A percentile compares a stretch with the other conserved stretches of the same genome.
Evolutionary conservation across 2,888 invertebrate species (phyloP).

Genomic region (Melinopterus prodromus): DNA sequence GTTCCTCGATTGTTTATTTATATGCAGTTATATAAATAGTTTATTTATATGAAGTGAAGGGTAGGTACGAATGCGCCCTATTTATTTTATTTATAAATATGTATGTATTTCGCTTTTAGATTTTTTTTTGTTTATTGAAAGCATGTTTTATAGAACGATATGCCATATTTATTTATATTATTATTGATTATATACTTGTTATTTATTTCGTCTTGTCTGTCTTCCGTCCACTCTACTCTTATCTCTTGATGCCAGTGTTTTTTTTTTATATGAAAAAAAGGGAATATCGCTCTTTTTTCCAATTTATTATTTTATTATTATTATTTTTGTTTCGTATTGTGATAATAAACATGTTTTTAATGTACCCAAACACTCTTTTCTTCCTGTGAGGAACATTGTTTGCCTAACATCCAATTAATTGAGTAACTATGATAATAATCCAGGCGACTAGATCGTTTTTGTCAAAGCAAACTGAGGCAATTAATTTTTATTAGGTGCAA

Average conservation of each 20-base stretch:
- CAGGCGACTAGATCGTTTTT: too few species aligned
- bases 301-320: slow-evolving; percentile 39
- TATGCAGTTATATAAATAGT: neutral
- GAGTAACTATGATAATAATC: neutral
- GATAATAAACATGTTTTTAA: slow-evolving; percentile 61
- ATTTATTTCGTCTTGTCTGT: slow-evolving; percentile 31
- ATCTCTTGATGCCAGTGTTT: slow-evolving; percentile 50
- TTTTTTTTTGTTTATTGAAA: slow-evolving; percentile 50
- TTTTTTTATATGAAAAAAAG: slow-evolving; percentile 37
- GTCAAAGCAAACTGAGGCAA: neutral
- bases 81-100: neutral
- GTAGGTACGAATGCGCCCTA: slow-evolving; percentile 4
- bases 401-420: slow-evolving; percentile 26
- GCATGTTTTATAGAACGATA: slow-evolving; percentile 56
- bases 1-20: neutral
- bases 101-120: slow-evolving; percentile 24
- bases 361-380: slow-evolving; percentile 42
- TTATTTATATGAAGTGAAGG: too few species aligned
- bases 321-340: slow-evolving; percentile 56
- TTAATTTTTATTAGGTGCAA: neutral
- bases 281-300: slow-evolving; percentile 10
- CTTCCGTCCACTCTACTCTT: slow-evolving; percentile 20
- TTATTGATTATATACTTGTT: slow-evolving; percentile 51
- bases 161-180: slow-evolving; percentile 56
- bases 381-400: neutral